A percentile compares a stretch with the other conserved stretches of the same genome.
phyloP scores from a whole-genome alignment of 1,140 invertebrate genomes.

The Rhopalosiphum padi region DNA sequence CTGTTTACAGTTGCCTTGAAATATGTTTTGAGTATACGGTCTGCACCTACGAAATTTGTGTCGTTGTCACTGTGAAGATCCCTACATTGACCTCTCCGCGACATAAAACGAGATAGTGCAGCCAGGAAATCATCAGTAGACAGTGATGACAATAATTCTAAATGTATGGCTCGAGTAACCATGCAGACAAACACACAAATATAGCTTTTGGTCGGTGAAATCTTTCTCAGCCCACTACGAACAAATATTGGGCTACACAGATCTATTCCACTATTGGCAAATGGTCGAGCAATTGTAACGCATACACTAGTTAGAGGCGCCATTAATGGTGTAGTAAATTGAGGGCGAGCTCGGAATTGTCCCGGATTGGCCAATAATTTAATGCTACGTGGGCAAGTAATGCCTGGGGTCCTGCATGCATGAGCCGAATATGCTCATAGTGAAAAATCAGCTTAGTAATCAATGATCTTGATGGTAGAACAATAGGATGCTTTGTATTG shows the following conservation, averaged over 20 bases:
- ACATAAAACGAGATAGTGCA: neutral
- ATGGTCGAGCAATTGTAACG: neutral
- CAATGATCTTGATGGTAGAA: neutral
- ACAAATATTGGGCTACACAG: neutral
- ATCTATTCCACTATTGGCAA: slow-evolving; percentile 17
- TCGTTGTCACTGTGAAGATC: neutral
- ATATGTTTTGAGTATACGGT: neutral
- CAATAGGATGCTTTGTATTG: slow-evolving; percentile 36
- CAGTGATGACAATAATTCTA: neutral
- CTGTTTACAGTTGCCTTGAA: neutral
- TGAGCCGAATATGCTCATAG: slow-evolving; percentile 49
- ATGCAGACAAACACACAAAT: neutral
- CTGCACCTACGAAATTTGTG: neutral
- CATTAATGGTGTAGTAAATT: neutral
- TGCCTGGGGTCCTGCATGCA: slow-evolving; percentile 33
- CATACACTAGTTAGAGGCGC: neutral
- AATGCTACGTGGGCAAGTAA: slow-evolving; percentile 4
- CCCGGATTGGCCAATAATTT: slow-evolving; percentile 46
- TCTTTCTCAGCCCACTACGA: neutral
- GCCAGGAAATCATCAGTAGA: neutral
- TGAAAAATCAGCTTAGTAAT: slow-evolving; percentile 22
- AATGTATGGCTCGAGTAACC: neutral
- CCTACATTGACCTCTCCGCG: neutral
- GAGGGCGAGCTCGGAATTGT: neutral
- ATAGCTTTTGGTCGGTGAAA: neutral